Percentiles rank a stretch among this genome's conserved stretches.
These are phyloP conservation scores for Homarus gammarus DNA, from an alignment of 2,888 invertebrate species.

Conservation along the genomic window DNA sequence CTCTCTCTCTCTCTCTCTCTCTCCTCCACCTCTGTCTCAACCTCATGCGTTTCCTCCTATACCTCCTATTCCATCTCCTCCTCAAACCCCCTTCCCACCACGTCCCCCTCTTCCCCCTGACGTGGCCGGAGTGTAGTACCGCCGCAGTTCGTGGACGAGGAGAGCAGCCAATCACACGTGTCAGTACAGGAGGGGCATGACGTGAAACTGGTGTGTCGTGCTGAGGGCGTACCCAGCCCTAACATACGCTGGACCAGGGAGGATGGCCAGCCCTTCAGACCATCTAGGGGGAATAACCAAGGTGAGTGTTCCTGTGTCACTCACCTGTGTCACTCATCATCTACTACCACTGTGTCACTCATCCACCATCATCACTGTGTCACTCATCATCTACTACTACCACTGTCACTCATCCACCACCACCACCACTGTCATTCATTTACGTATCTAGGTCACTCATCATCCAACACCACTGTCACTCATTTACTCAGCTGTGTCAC, in stretches of 20 bases:
- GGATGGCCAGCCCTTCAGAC: slow-evolving; percentile 91
- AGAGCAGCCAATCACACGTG: slow-evolving; percentile 94
- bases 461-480: too few species aligned
- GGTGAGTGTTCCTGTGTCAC: slow-evolving; percentile 16
- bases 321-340: background rate
- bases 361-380: background rate
- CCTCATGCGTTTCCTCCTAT: too few species aligned
- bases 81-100: too few species aligned
- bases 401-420: background rate
- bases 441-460: too few species aligned
- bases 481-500: too few species aligned
- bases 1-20: too few species aligned
- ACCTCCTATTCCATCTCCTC: too few species aligned
- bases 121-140: slow-evolving; percentile 86
- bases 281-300: slow-evolving; percentile 85
- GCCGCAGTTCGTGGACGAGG: slow-evolving; percentile 93
- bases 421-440: too few species aligned
- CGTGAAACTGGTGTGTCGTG: slow-evolving; percentile 90
- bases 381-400: background rate
- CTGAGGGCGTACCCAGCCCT: slow-evolving; percentile 85
- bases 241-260: slow-evolving; percentile 96
- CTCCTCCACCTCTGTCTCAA: too few species aligned
- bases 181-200: slow-evolving; percentile 96
- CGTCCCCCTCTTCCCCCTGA: too few species aligned
- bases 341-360: background rate